A percentile compares a stretch with the other conserved stretches of the same genome.
phyloP scores from a whole-genome alignment of 2,797 vertebrate species.

The Natrix natrix region DNA sequence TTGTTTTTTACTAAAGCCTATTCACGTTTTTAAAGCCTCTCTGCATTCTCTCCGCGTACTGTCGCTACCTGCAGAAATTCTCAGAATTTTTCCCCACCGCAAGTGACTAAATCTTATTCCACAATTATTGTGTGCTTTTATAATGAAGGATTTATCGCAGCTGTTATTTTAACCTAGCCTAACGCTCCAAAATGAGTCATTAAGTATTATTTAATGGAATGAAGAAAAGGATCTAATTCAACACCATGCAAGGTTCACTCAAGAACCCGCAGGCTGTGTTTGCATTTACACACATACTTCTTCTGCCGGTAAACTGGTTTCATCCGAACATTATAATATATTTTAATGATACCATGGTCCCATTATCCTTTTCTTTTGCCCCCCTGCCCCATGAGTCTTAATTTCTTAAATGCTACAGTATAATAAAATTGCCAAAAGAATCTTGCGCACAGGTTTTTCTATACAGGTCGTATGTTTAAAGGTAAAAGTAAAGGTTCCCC shows the following conservation, averaged over 20 bases:
- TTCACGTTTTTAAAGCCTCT: neutral
- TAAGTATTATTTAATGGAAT: conserved; percentile 50
- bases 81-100: conserved; percentile 49
- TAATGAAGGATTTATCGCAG: conserved; percentile 57
- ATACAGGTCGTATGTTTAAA: too few species aligned
- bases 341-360: too few species aligned
- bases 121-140: conserved; percentile 46
- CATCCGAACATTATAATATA: neutral
- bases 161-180: conserved; percentile 58
- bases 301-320: neutral
- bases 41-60: neutral
- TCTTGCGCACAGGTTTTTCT: too few species aligned
- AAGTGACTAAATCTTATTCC: conserved; percentile 40
- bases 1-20: neutral
- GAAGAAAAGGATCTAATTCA: conserved; percentile 49
- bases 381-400: neutral
- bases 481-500: too few species aligned
- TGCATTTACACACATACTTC: neutral
- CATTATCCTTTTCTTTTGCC: neutral
- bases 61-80: conserved; percentile 49
- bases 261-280: neutral
- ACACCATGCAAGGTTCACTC: neutral
- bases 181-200: conserved; percentile 41
- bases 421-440: too few species aligned
- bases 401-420: neutral